These are phyloP conservation scores for Heteronetta atricapilla DNA, from an alignment of 2,113 vertebrate genomes.

Conservation along the genomic window DNA sequence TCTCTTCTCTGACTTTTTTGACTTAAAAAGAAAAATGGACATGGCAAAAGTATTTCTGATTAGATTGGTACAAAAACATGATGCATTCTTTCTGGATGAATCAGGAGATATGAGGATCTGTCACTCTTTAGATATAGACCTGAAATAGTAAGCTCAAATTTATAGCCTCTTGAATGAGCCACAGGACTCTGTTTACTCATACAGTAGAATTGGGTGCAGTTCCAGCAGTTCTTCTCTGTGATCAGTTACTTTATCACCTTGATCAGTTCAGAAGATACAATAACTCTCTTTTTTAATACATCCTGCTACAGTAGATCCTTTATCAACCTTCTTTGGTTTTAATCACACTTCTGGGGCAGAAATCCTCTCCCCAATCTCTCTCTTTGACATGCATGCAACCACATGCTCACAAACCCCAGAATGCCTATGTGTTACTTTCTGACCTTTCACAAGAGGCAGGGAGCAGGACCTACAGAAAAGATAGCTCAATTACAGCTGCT, in stretches of 20 bases:
- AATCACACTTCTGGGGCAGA: slow-evolving; percentile 60
- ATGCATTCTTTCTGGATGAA: slow-evolving; percentile 75
- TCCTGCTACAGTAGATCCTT: slow-evolving; percentile 63
- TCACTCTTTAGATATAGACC: slow-evolving; percentile 78
- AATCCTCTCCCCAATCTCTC: slow-evolving; percentile 29
- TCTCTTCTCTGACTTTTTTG: slow-evolving; percentile 63
- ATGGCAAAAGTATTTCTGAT: slow-evolving; percentile 77
- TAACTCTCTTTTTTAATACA: slow-evolving; percentile 74
- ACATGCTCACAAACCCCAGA: not conserved
- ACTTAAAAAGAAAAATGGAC: slow-evolving; percentile 79
- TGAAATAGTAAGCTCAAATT: slow-evolving; percentile 78
- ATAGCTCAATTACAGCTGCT: not conserved
- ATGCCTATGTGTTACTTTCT: not conserved
- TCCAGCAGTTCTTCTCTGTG: slow-evolving; percentile 56
- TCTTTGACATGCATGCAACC: slow-evolving; percentile 20
- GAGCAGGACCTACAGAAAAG: not conserved
- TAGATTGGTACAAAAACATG: slow-evolving; percentile 78
- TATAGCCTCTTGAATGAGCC: slow-evolving; percentile 66
- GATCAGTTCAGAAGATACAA: slow-evolving; percentile 72
- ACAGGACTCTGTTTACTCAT: slow-evolving; percentile 72
- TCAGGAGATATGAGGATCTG: slow-evolving; percentile 75
- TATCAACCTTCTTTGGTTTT: slow-evolving; percentile 69
- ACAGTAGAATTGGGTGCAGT: slow-evolving; percentile 65
- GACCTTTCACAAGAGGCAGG: not conserved
- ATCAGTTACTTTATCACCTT: slow-evolving; percentile 76